Percentiles rank a stretch among this genome's conserved stretches.
phyloP scores from a whole-genome alignment of 2,888 invertebrate species.

The Meteorus colon region DNA sequence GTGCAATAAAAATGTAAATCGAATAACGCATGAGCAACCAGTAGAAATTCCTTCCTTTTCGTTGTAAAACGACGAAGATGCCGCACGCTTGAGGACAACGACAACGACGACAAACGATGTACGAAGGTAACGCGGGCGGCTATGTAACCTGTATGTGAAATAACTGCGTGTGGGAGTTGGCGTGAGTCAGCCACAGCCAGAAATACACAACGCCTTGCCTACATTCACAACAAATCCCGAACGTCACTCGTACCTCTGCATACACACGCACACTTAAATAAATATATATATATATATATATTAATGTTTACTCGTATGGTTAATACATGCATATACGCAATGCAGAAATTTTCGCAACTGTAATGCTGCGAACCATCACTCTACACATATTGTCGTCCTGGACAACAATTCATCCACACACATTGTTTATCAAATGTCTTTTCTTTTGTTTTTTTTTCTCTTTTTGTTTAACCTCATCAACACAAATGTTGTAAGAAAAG shows the following conservation, averaged over 20 bases:
- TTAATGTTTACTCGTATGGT: neutral
- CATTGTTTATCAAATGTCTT: too few species aligned
- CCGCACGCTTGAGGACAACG: conserved; percentile 43
- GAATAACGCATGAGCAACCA: conserved; percentile 23
- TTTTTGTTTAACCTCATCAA: too few species aligned
- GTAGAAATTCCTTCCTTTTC: conserved; percentile 14
- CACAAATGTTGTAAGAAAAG: too few species aligned
- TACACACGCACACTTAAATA: neutral
- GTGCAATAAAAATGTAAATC: conserved; percentile 41
- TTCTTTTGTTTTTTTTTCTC: too few species aligned
- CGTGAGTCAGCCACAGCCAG: conserved; percentile 65
- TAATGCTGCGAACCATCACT: conserved; percentile 19
- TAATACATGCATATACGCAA: neutral
- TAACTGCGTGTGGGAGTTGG: conserved; percentile 62
- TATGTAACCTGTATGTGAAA: conserved; percentile 54
- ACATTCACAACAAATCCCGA: conserved; percentile 63
- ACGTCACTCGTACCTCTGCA: conserved; percentile 55
- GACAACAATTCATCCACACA: neutral
- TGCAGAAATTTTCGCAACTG: conserved; percentile 35
- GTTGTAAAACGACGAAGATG: conserved; percentile 39
- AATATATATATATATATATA: too few species aligned
- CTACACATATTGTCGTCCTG: conserved; percentile 19
- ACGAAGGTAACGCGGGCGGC: conserved; percentile 56
- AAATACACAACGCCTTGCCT: conserved; percentile 60
- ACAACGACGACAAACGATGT: conserved; percentile 52